A percentile compares a stretch with the other conserved stretches of the same genome.
Conservation (phyloP, 2,888 invertebrate genomes). For the Merodon equestris region DNA sequence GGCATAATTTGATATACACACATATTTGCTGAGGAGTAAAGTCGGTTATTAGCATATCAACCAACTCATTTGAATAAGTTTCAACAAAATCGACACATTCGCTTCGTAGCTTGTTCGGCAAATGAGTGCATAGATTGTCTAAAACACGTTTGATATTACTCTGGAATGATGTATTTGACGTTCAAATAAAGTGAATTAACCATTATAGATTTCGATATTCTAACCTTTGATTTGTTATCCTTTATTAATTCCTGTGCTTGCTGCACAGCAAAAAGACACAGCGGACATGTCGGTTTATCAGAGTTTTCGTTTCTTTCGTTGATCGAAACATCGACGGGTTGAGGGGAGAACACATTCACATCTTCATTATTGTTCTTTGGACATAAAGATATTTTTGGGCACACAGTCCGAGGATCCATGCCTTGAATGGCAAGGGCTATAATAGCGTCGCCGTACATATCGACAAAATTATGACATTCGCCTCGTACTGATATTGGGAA, state of each 20-base stretch:
- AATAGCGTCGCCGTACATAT: slow-evolving; percentile 88
- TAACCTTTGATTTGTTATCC: slow-evolving; percentile 87
- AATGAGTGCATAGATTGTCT: slow-evolving; percentile 84
- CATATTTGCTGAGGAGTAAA: slow-evolving; percentile 88
- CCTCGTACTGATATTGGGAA: slow-evolving; percentile 83
- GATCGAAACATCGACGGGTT: slow-evolving; percentile 71
- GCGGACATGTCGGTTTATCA: slow-evolving; percentile 86
- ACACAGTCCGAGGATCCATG: slow-evolving; percentile 78
- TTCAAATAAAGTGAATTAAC: background rate
- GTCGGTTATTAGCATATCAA: slow-evolving; percentile 89
- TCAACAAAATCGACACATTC: slow-evolving; percentile 89
- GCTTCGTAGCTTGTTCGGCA: slow-evolving; percentile 82
- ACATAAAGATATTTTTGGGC: slow-evolving; percentile 86
- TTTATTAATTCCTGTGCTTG: slow-evolving; percentile 87
- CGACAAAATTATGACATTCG: slow-evolving; percentile 87
- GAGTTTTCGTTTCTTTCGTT: slow-evolving; percentile 69
- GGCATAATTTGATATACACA: slow-evolving; percentile 86
- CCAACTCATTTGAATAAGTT: slow-evolving; percentile 86
- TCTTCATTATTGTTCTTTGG: slow-evolving; percentile 79
- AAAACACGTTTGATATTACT: slow-evolving; percentile 85
- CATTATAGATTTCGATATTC: background rate
- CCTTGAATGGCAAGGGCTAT: slow-evolving; percentile 88
- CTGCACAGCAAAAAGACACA: slow-evolving; percentile 90
- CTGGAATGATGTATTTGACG: slow-evolving; percentile 77
- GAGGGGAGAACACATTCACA: slow-evolving; percentile 80